These are phyloP conservation scores for Harpalus rufipes DNA, from an alignment of 2,888 invertebrate species.

Conservation along the genomic window DNA sequence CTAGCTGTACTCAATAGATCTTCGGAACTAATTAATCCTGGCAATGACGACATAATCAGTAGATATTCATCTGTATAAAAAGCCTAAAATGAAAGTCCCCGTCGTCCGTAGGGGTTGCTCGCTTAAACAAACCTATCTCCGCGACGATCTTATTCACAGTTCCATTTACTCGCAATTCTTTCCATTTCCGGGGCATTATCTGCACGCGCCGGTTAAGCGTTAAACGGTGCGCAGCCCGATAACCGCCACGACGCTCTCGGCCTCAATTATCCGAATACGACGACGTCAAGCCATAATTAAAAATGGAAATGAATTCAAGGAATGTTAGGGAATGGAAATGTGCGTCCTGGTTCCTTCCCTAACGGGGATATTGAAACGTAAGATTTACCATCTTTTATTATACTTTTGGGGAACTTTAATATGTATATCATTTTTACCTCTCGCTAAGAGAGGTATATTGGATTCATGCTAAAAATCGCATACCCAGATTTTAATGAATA, in stretches of 20 bases:
- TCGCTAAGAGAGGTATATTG: too few relatives aligned
- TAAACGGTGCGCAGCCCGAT: conserved; percentile 58
- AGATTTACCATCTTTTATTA: not conserved
- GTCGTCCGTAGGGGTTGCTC: conserved; percentile 21
- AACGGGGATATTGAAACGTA: conserved; percentile 1
- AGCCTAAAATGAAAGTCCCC: conserved; percentile 48
- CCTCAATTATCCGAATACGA: conserved; percentile 48
- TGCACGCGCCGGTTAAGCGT: conserved; percentile 62
- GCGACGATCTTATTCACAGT: conserved; percentile 64
- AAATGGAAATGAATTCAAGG: conserved; percentile 51
- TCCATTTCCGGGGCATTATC: conserved; percentile 65
- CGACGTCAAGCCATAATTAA: conserved; percentile 37
- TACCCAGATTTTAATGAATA: too few relatives aligned
- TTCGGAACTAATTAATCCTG: conserved; percentile 44
- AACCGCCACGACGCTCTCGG: conserved; percentile 47
- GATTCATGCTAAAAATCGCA: too few relatives aligned
- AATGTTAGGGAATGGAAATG: conserved; percentile 13
- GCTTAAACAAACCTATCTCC: conserved; percentile 61
- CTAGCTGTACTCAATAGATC: conserved; percentile 9
- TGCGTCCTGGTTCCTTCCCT: conserved; percentile 12
- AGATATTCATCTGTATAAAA: conserved; percentile 53
- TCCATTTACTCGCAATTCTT: conserved; percentile 65
- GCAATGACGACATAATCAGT: conserved; percentile 45
- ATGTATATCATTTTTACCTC: too few relatives aligned
- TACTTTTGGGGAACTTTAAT: not conserved